Base-by-base conservation (phyloP, 2,888 invertebrate species). In the Labia minor region DNA sequence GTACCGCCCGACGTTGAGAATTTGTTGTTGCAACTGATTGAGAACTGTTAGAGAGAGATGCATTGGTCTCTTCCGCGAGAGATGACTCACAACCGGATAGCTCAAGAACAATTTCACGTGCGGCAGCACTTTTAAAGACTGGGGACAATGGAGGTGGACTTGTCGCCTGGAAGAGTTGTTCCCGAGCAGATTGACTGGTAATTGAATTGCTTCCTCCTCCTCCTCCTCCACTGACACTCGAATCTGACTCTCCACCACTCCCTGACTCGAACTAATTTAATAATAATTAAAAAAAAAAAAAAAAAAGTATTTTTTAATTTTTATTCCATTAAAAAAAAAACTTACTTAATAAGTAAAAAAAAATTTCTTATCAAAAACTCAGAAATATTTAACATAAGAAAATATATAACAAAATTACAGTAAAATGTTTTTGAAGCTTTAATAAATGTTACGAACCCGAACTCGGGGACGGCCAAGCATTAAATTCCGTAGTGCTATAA, bases 111-210 rank as follows among this genome's bases (percentile, higher is more conserved):
- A 92, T 92, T 78, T 91, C 89, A 69, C 87, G 85, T 1, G 92
- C 92, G 1, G 92, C 90, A 76, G 91, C 91, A 74, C 91, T 91
- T 75, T 91, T 90, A 77, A 91, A 92, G 66, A 90, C 86, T 0
- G 90, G 90, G 20, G 89, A 90, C 70, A 90, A 76, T 73, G 90
- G 85, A 1, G 81, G 80, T n/a, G 80, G 77, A 21, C 75, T 74
- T 20, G 73, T 63, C 19, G 65, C 69, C 21, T 75, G 76, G 70
- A 75, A 76, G 65, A 76, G 72, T 68, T 74, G 76, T 70, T 77
- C 73, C 72, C 75, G 72, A 72, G 73, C 73, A 72, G 77, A 68
- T 73, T 74, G 66, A 71, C 72, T 61, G n/a, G 73, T 74, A 66
- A 73, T 74, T n/a, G n/a, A n/a, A n/a, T n/a, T n/a, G n/a, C n/a